phyloP scores from a whole-genome alignment of 2,888 invertebrate genomes.

The Eupithecia insigniata region DNA sequence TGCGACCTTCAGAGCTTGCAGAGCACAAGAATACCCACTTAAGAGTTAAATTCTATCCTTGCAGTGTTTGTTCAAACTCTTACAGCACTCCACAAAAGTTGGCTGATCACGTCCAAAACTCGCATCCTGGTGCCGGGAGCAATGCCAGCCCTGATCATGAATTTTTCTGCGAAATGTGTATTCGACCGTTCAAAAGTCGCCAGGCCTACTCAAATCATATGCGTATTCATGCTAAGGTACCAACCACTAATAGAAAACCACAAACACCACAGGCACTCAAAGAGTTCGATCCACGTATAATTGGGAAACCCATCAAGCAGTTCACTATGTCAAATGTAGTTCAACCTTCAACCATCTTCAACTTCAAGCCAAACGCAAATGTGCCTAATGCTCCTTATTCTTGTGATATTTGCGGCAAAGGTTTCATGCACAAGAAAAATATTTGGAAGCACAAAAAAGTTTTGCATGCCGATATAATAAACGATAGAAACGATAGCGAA shows the following conservation, averaged over 20 bases:
- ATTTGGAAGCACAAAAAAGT: slow-evolving; percentile 84
- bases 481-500: slow-evolving; percentile 77
- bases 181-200: slow-evolving; percentile 84
- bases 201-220: slow-evolving; percentile 83
- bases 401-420: slow-evolving; percentile 87
- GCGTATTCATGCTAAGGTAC: slow-evolving; percentile 81
- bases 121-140: slow-evolving; percentile 72
- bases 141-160: slow-evolving; percentile 61
- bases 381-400: slow-evolving; percentile 82
- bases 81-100: slow-evolving; percentile 86
- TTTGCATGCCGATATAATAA: slow-evolving; percentile 76
- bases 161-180: slow-evolving; percentile 85
- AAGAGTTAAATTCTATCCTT: slow-evolving; percentile 86
- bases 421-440: slow-evolving; percentile 83
- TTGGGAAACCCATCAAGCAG: slow-evolving; percentile 75
- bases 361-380: slow-evolving; percentile 69
- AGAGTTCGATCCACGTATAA: slow-evolving; percentile 74
- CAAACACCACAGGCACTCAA: slow-evolving; percentile 66
- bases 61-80: slow-evolving; percentile 83
- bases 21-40: slow-evolving; percentile 88
- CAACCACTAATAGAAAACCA: slow-evolving; percentile 80
- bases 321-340: slow-evolving; percentile 57
- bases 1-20: slow-evolving; percentile 84
- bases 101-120: slow-evolving; percentile 82
- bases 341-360: slow-evolving; percentile 62